These are phyloP conservation scores for Dexiosoma caninum DNA, from an alignment of 2,888 invertebrate species.

Conservation along the genomic window DNA sequence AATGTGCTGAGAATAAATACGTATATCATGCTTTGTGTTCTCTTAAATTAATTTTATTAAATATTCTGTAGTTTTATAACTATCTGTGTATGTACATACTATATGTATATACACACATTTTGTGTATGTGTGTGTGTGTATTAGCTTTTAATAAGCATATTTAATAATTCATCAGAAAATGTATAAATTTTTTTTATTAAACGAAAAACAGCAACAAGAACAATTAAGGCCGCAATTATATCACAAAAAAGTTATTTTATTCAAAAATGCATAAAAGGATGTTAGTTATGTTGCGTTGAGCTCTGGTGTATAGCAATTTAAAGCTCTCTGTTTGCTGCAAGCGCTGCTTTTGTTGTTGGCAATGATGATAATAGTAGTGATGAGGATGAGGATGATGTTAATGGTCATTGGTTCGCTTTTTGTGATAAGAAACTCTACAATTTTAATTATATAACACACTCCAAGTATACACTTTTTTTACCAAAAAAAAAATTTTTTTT, in stretches of 20 bases:
- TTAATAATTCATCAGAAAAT: constrained; percentile 10
- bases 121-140: neutral
- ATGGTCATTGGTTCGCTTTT: constrained; percentile 15
- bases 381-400: constrained; percentile 19
- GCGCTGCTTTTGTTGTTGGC: neutral
- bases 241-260: constrained; percentile 2
- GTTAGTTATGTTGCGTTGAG: neutral
- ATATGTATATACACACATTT: no score
- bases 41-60: neutral
- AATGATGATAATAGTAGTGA: neutral
- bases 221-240: neutral
- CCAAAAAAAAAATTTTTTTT: neutral
- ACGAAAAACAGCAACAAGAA: neutral
- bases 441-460: constrained; percentile 42
- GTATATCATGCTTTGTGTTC: neutral
- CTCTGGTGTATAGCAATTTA: neutral
- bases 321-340: neutral
- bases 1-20: neutral
- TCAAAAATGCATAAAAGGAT: constrained; percentile 3
- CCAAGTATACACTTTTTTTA: constrained; percentile 14
- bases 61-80: no score
- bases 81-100: no score
- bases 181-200: constrained; percentile 17
- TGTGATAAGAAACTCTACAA: constrained; percentile 34
- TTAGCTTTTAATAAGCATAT: neutral